These are phyloP conservation scores for Medauroidea extradentata DNA, from an alignment of 1,140 invertebrate species.

Conservation along the genomic window DNA sequence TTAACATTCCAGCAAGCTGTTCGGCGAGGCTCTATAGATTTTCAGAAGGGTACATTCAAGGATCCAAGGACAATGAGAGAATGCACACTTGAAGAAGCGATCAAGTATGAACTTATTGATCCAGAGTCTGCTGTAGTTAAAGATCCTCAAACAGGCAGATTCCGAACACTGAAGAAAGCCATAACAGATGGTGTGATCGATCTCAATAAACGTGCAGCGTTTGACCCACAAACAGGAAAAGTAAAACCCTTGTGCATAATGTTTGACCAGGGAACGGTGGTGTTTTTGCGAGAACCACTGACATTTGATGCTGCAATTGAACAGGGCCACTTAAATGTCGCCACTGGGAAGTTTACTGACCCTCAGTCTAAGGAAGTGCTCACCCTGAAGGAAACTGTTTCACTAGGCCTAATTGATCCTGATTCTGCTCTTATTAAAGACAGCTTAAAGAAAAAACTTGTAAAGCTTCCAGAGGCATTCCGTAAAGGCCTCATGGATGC, in stretches of 20 bases:
- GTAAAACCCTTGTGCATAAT: constrained; percentile 61
- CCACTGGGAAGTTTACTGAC: constrained; percentile 70
- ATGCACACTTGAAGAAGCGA: constrained; percentile 73
- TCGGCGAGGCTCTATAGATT: constrained; percentile 45
- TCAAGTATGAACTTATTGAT: constrained; percentile 70
- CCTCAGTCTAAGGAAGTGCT: constrained; percentile 62
- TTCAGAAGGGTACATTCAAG: constrained; percentile 43
- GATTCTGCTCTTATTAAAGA: constrained; percentile 86
- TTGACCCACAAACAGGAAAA: constrained; percentile 61
- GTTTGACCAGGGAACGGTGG: constrained; percentile 66
- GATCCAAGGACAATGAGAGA: constrained; percentile 52
- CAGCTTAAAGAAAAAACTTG: constrained; percentile 69
- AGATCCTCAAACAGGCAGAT: constrained; percentile 69
- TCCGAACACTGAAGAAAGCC: constrained; percentile 65
- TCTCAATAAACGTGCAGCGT: constrained; percentile 55
- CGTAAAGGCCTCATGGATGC: constrained; percentile 81
- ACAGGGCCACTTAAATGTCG: constrained; percentile 61
- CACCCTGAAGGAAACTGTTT: constrained; percentile 80
- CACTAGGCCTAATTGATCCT: constrained; percentile 77
- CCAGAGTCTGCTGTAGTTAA: constrained; percentile 69
- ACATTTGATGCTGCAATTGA: constrained; percentile 75
- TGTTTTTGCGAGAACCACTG: constrained; percentile 66
- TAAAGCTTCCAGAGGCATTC: constrained; percentile 82
- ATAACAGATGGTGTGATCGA: constrained; percentile 68
- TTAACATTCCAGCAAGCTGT: constrained; percentile 57